Base-by-base conservation (phyloP, 2,888 invertebrate species). In the Brassicogethes aeneus region DNA sequence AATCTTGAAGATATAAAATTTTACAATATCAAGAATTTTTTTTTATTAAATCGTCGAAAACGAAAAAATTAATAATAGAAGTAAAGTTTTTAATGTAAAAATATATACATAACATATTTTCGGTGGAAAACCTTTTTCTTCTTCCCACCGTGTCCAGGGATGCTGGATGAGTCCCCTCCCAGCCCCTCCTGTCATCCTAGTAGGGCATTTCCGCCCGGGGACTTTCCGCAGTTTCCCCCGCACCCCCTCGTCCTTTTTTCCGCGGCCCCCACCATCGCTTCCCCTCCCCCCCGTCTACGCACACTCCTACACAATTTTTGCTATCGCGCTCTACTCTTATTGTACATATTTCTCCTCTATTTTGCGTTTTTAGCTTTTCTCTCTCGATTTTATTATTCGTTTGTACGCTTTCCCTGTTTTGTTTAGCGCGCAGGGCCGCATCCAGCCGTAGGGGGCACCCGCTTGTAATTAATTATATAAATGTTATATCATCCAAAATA, bases 161-260 rank as follows among this genome's bases (percentile, higher is more conserved):
- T 48, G 50, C 53, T 47, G 51, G 50, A 51, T 54, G 47, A 49
- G 42, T 47, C 50, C 44, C 49, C 47, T 40, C 47, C 39, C 43
- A 40, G 42, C 38, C 40, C 41, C 43, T 41, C 42, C 44, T 45
- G 37, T 43, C 46, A 50, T 50, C 52, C 45, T 52, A 50, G 48
- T 50, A 45, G 58, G 53, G 57, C 55, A 59, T 59, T 61, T 61
- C 59, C 59, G 59, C 61, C 58, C 59, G 56, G 61, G 61, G 61
- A 64, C 62, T 62, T 61, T 62, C 64, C 62, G 61, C 63, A 62
- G 61, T 62, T 63, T 64, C 58, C 60, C 55, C 58, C 52, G 58
- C 57, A 48, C 42, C 40, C 53, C 54, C 52, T 49, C 54, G 51
- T 52, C 48, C 55, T 44, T 37, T 36, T 51, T 50, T 57, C 58